Percentiles rank a stretch among this genome's conserved stretches.
Evolutionary conservation across 2,113 vertebrate genomes (phyloP).

Genomic region (Gymnarchus niloticus): DNA sequence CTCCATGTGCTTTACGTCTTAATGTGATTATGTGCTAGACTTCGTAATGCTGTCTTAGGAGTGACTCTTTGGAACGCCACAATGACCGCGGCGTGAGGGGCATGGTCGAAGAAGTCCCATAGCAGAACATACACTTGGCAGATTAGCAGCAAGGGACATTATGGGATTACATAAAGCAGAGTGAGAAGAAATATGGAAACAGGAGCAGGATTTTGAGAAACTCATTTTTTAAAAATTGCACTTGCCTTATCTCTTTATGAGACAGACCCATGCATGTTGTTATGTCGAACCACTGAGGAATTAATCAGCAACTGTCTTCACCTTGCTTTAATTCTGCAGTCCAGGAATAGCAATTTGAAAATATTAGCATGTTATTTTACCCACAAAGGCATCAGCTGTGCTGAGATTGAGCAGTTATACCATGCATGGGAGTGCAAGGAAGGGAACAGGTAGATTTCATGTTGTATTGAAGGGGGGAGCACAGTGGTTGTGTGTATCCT

Average conservation of each 20-base stretch:
- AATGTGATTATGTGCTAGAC: slow-evolving; percentile 20
- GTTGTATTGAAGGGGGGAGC: neutral
- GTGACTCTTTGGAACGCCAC: neutral
- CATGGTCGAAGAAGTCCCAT: neutral
- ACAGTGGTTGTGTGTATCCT: neutral
- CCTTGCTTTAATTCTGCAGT: neutral
- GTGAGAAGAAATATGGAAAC: neutral
- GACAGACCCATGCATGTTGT: neutral
- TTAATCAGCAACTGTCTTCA: neutral
- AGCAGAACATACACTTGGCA: neutral
- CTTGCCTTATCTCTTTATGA: neutral
- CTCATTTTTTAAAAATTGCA: neutral
- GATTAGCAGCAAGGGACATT: neutral
- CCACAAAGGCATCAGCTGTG: neutral
- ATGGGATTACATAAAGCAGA: neutral
- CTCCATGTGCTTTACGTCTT: neutral
- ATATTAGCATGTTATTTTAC: neutral
- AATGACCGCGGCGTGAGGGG: neutral
- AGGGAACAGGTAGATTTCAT: neutral
- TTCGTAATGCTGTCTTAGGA: slow-evolving; percentile 10
- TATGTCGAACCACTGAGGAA: neutral
- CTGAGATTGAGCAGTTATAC: neutral
- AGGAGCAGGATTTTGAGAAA: neutral
- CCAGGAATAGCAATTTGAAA: neutral
- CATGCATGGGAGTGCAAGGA: neutral